phyloP scores from a whole-genome alignment of 92 coral and sea anemone species.

The Bergia puertoricense region DNA sequence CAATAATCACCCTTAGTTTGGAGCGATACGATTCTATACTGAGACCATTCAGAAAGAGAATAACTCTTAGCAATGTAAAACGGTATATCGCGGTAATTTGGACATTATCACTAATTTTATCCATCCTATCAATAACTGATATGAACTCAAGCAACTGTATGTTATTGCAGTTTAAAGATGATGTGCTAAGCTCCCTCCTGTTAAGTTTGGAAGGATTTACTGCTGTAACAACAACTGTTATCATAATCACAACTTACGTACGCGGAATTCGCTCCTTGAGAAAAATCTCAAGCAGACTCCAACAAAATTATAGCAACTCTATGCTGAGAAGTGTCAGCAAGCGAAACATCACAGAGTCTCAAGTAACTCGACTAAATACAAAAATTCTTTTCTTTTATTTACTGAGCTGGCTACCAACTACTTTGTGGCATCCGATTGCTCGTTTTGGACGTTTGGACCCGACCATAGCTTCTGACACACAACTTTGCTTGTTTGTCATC shows the following conservation, averaged over 20 bases:
- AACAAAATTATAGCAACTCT: background rate
- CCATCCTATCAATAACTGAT: background rate
- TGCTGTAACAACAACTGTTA: background rate
- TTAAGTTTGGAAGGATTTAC: background rate
- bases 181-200: background rate
- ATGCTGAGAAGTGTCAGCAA: background rate
- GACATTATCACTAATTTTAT: background rate
- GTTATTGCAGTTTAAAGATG: background rate
- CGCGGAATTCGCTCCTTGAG: background rate
- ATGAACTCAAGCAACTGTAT: background rate
- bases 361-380: constrained; percentile 1
- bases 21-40: background rate
- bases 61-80: background rate
- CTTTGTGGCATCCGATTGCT: background rate
- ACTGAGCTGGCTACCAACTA: constrained; percentile 19
- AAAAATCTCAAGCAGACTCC: constrained; percentile 14
- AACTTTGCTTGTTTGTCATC: constrained; percentile 1
- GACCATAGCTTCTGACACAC: background rate
- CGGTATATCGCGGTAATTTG: background rate
- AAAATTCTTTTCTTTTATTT: constrained; percentile 1
- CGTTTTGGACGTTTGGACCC: background rate
- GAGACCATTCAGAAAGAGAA: constrained; percentile 7
- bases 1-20: constrained; percentile 13
- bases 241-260: background rate
- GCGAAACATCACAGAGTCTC: constrained; percentile 6